These are phyloP conservation scores for Candoia aspera DNA, from an alignment of 2,113 vertebrate genomes.

Conservation along the genomic window DNA sequence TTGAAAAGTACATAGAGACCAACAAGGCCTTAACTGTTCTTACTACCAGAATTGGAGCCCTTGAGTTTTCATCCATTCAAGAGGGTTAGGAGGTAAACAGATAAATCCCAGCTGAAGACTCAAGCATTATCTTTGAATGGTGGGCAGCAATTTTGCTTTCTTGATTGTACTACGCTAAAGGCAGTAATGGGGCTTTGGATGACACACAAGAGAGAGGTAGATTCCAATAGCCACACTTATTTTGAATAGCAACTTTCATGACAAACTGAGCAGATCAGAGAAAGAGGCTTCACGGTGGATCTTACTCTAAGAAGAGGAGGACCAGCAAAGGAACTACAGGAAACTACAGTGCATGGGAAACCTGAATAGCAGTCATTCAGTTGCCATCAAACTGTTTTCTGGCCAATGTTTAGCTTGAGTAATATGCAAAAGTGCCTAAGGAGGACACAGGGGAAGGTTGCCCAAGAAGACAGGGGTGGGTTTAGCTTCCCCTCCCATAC, in stretches of 20 bases:
- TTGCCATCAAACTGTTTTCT: not conserved
- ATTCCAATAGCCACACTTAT: not conserved
- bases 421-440: not conserved
- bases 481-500: not conserved
- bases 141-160: not conserved
- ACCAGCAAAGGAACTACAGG: too few species aligned
- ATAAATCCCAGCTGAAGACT: slow-evolving; percentile 46
- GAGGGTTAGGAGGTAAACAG: slow-evolving; percentile 37
- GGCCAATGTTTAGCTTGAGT: not conserved
- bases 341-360: not conserved
- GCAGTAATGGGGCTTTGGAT: not conserved
- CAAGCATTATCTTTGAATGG: not conserved
- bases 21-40: slow-evolving; percentile 23
- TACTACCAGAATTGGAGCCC: not conserved
- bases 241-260: not conserved
- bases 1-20: slow-evolving; percentile 27
- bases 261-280: not conserved
- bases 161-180: not conserved
- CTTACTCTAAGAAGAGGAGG: too few species aligned
- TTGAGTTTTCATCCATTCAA: slow-evolving; percentile 34
- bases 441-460: not conserved
- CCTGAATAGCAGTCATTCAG: not conserved
- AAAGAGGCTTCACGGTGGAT: not conserved
- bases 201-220: not conserved
- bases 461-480: too few species aligned